phyloP scores from a whole-genome alignment of 2,113 vertebrate genomes.

The Semicossyphus pulcher region DNA sequence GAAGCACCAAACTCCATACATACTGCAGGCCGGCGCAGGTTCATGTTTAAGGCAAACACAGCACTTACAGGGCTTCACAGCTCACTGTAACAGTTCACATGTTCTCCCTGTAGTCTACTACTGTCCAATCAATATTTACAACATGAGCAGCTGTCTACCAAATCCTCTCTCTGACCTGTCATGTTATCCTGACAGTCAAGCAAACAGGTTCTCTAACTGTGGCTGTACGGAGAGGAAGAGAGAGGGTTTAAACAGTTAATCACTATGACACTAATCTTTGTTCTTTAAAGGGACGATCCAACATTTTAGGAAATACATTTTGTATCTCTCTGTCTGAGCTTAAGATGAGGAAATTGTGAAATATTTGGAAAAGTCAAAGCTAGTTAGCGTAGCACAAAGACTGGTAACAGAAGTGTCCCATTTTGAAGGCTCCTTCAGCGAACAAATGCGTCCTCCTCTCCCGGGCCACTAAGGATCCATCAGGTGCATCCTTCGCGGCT shows the following conservation, averaged over 20 bases:
- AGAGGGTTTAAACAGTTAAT: conserved; percentile 10
- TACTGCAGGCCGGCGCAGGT: conserved; percentile 54
- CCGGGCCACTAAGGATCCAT: too few species aligned
- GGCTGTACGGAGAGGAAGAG: background rate
- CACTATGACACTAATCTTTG: background rate
- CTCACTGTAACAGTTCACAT: conserved; percentile 65
- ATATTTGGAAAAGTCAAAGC: too few species aligned
- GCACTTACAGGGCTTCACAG: conserved; percentile 56
- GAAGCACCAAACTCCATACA: conserved; percentile 57
- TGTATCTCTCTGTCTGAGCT: too few species aligned
- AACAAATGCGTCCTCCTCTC: too few species aligned
- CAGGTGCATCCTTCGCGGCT: too few species aligned
- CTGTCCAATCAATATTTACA: conserved; percentile 73
- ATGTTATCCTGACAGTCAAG: conserved; percentile 43
- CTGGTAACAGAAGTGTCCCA: too few species aligned
- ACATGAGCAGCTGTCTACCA: conserved; percentile 60
- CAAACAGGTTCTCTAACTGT: conserved; percentile 37
- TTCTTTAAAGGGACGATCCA: too few species aligned
- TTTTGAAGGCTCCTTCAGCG: too few species aligned
- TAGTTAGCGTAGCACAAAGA: too few species aligned
- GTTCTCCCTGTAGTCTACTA: conserved; percentile 61
- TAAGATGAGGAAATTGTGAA: too few species aligned
- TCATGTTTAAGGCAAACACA: conserved; percentile 67
- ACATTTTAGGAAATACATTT: too few species aligned
- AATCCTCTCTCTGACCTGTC: conserved; percentile 67